phyloP scores from a whole-genome alignment of 2,888 invertebrate genomes.

The Oligia latruncula region DNA sequence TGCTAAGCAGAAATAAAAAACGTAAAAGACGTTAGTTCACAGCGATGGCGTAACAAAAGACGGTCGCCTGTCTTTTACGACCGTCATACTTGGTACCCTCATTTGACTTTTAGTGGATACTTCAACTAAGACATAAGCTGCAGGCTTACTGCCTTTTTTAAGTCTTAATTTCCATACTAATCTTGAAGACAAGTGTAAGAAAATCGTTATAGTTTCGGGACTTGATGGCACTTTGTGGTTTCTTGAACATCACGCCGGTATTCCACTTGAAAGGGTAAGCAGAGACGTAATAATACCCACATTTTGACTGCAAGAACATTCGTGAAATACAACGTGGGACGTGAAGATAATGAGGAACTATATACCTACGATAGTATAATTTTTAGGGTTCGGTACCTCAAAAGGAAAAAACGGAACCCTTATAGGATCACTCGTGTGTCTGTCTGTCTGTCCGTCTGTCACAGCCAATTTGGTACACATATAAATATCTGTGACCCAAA shows the following conservation, averaged over 20 bases:
- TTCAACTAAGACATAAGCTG: slow-evolving; percentile 54
- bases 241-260: background rate
- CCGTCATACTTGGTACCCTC: slow-evolving; percentile 57
- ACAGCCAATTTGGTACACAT: too few relatives aligned
- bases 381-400: too few relatives aligned
- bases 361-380: too few relatives aligned
- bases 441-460: too few relatives aligned
- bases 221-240: background rate
- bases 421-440: too few relatives aligned
- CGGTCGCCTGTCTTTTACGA: slow-evolving; percentile 52
- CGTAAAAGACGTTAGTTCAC: slow-evolving; percentile 31
- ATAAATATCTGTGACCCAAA: too few relatives aligned
- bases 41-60: slow-evolving; percentile 46
- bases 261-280: background rate
- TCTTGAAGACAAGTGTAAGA: background rate
- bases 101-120: slow-evolving; percentile 62
- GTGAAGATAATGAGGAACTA: background rate
- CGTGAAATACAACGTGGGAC: background rate
- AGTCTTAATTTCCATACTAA: slow-evolving; percentile 43
- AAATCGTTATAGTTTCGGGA: background rate
- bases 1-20: slow-evolving; percentile 26
- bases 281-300: background rate
- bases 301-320: background rate
- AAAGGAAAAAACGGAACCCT: too few relatives aligned
- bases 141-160: slow-evolving; percentile 45